Evolutionary conservation across 2,797 vertebrate species (phyloP).

Genomic region (Brachyrhaphis roseni): DNA sequence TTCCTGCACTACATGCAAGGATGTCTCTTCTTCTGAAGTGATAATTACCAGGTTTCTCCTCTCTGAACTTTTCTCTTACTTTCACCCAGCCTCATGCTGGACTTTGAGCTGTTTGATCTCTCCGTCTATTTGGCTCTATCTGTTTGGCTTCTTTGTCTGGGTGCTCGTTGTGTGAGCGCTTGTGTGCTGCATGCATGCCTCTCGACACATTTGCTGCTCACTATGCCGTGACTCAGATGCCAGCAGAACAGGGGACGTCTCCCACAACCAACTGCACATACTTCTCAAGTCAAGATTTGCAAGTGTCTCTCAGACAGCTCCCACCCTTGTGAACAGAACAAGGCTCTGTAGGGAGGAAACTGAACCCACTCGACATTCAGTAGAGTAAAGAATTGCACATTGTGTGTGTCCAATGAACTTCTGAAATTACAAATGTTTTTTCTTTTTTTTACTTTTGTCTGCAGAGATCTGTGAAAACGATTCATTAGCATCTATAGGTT

Average conservation of each 20-base stretch:
- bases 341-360: slow-evolving; percentile 52
- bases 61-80: slow-evolving; percentile 55
- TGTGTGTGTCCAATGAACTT: slow-evolving; percentile 6
- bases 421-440: slow-evolving; percentile 23
- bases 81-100: slow-evolving; percentile 38
- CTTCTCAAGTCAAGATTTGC: slow-evolving; percentile 81
- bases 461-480: not conserved
- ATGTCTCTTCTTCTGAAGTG: slow-evolving; percentile 62
- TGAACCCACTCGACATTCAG: slow-evolving; percentile 33
- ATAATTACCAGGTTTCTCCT: slow-evolving; percentile 67
- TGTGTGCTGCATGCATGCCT: slow-evolving; percentile 44
- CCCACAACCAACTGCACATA: slow-evolving; percentile 80
- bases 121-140: slow-evolving; percentile 17
- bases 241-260: slow-evolving; percentile 75
- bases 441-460: slow-evolving; percentile 4
- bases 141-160: slow-evolving; percentile 17
- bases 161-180: slow-evolving; percentile 31
- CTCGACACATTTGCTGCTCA: slow-evolving; percentile 62
- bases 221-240: slow-evolving; percentile 74
- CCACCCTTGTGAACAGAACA: slow-evolving; percentile 63
- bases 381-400: slow-evolving; percentile 27
- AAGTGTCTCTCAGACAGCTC: slow-evolving; percentile 66
- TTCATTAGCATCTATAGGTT: not conserved
- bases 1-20: slow-evolving; percentile 49
- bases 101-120: slow-evolving; percentile 43